These are phyloP conservation scores for Thryonomys swinderianus DNA, from an alignment of 2,113 vertebrate genomes.

Conservation along the genomic window DNA sequence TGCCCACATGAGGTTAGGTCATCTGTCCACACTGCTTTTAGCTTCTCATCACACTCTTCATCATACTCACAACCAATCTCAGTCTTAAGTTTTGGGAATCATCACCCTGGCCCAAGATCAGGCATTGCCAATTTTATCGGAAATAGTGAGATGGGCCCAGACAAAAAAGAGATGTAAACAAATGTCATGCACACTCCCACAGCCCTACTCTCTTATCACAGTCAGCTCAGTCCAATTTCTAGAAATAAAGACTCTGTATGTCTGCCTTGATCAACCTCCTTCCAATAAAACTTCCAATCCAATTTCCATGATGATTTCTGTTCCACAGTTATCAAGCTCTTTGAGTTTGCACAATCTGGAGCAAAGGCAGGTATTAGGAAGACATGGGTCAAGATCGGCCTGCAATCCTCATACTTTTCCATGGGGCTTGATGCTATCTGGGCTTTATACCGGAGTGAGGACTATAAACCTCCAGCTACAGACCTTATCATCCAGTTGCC, in stretches of 20 bases:
- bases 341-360: neutral
- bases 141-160: neutral
- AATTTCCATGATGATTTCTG: neutral
- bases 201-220: neutral
- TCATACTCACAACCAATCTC: neutral
- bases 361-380: neutral
- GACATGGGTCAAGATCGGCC: neutral
- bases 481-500: constrained; percentile 96
- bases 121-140: neutral
- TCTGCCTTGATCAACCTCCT: neutral
- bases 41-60: too few relatives aligned
- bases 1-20: neutral
- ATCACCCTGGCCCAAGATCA: neutral
- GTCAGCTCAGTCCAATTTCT: neutral
- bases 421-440: neutral
- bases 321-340: neutral
- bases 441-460: neutral
- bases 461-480: neutral
- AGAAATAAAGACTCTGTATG: neutral
- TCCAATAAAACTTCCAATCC: neutral
- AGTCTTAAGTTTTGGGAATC: neutral
- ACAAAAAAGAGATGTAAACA: neutral
- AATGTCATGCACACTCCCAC: neutral
- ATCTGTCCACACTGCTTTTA: neutral
- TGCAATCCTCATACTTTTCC: neutral